Conservation (phyloP, 64 coral and sea anemone genomes). For the Montipora efflorescens region DNA sequence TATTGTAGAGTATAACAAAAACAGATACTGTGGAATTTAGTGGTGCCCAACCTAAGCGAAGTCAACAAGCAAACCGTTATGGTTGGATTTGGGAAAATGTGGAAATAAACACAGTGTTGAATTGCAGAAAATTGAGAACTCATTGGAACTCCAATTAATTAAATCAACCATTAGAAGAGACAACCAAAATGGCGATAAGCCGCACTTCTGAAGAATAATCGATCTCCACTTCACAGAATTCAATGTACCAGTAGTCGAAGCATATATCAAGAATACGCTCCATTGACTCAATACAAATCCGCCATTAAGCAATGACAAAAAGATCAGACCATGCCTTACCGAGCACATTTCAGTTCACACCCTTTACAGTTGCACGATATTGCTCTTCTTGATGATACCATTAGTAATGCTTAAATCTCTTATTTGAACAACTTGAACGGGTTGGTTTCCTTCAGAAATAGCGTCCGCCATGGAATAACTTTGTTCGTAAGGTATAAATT, state of each 20-base stretch:
- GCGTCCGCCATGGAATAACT: slow-evolving; percentile 24
- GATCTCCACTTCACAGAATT: not conserved
- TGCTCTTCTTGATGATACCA: slow-evolving; percentile 42
- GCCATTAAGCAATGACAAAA: not conserved
- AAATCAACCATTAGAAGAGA: not conserved
- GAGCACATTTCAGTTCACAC: not conserved
- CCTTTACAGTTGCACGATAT: slow-evolving; percentile 1
- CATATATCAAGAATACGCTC: not conserved
- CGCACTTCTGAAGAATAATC: not conserved
- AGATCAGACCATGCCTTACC: not conserved
- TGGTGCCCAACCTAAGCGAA: no score
- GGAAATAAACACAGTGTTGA: no score
- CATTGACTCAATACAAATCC: not conserved
- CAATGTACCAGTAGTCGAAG: not conserved
- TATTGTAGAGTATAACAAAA: no score
- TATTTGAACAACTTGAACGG: slow-evolving; percentile 45
- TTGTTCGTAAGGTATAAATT: slow-evolving; percentile 13
- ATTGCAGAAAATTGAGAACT: no score
- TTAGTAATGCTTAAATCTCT: slow-evolving; percentile 44
- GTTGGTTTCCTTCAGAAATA: slow-evolving; percentile 9
- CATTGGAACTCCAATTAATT: no score
- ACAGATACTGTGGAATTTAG: no score
- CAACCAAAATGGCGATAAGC: not conserved
- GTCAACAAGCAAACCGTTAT: no score
- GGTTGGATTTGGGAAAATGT: no score